Conservation (phyloP, 2,888 invertebrate species). For the Oxyscelio sp. region DNA sequence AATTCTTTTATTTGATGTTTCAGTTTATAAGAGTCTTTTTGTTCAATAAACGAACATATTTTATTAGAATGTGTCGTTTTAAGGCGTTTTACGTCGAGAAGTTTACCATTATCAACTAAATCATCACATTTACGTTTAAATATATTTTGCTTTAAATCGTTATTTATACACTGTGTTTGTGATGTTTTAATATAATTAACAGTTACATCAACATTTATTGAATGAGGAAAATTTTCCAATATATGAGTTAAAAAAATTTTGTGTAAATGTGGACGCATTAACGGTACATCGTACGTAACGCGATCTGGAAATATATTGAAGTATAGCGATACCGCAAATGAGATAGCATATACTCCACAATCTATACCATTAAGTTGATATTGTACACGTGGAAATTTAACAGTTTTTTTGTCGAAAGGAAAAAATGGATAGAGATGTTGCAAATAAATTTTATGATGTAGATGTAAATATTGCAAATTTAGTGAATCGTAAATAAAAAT, state of each 20-base stretch:
- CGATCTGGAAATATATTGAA: conserved; percentile 9
- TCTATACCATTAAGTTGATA: conserved; percentile 34
- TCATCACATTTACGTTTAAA: too few species aligned
- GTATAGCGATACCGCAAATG: conserved; percentile 25
- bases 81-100: too few species aligned
- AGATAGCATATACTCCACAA: too few species aligned
- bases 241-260: conserved; percentile 25
- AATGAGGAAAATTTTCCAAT: conserved; percentile 23
- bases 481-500: conserved; percentile 19
- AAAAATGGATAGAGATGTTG: conserved; percentile 20
- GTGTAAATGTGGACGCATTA: conserved; percentile 29
- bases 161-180: not conserved
- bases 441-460: conserved; percentile 16
- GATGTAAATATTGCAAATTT: conserved; percentile 3
- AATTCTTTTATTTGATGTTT: too few species aligned
- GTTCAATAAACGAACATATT: too few species aligned
- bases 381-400: conserved; percentile 38
- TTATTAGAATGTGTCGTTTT: too few species aligned
- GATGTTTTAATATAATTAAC: too few species aligned
- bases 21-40: too few species aligned
- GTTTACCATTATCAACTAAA: too few species aligned
- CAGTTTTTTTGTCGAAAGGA: not conserved
- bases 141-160: not conserved
- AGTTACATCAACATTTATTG: not conserved
- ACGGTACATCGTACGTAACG: not conserved